Evolutionary conservation across 2,888 invertebrate species (phyloP), one percentile per base, ranked within the genome.

Genomic region (Nomada hirtipes): DNA sequence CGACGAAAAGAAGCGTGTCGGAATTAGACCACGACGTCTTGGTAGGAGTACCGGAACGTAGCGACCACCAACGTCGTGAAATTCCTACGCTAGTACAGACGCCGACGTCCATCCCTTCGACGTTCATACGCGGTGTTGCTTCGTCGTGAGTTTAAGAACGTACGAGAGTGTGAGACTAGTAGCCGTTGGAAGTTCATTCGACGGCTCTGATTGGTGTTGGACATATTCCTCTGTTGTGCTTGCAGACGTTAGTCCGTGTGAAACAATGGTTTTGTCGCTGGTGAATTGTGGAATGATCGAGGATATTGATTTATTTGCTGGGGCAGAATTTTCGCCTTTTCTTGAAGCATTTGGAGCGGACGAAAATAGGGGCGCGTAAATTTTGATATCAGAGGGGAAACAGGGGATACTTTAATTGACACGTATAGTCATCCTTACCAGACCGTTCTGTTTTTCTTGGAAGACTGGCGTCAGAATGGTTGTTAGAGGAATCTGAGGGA

Each of bases 21-120:
- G 79, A 85, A 89, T 89, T 89, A 88, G 87, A 86, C 84, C 79
- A 67, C 71, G 82, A 76, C 85, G 86, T 83, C 70, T 83, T 84
- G 76, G 79, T 77, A 82, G 84, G 76, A 84, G 85, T 79, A 70
- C 64, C 76, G 71, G 55, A 36, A 76, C 64, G 64, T 60, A 57
- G 70, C 73, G 67, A 80, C 79, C 76, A 82, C 78, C 76, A 78
- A 68, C 74, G 67, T 77, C 68, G 73, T 57, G 67, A 59, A 76
- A 78, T 53, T 68, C 75, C 71, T 55, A 68, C 79, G 78, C 70
- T 84, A 88, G 89, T 87, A 82, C 84, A 73, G 65, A 65, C 81
- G 70, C 74, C 70, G 83, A 79, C 86, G 86, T 84, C 82, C 81
- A 79, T 86, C 86, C 76, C 79, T 71, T 53, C 86, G 82, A 87